These are phyloP conservation scores for Agrilus cyanescens DNA, from an alignment of 2,888 invertebrate genomes.

Conservation along the genomic window DNA sequence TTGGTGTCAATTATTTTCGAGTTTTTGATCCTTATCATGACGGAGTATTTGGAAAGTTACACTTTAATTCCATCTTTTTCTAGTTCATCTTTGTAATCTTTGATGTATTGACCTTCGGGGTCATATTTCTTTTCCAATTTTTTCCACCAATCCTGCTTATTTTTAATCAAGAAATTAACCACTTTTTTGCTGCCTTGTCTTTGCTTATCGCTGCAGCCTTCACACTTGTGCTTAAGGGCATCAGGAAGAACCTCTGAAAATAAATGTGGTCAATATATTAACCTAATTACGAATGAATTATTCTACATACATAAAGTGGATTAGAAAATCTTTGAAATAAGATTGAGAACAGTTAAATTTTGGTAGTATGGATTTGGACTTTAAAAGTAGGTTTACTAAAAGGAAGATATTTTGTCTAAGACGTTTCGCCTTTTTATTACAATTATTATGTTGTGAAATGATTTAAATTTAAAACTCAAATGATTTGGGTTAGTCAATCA, in stretches of 20 bases:
- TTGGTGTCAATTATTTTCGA: too few relatives aligned
- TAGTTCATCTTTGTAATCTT: slow-evolving; percentile 10
- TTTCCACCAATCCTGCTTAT: slow-evolving; percentile 50
- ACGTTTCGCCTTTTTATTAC: too few relatives aligned
- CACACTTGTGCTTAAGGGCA: too few relatives aligned
- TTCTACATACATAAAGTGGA: neutral
- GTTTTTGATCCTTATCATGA: too few relatives aligned
- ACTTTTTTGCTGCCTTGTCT: slow-evolving; percentile 48
- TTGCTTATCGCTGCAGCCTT: slow-evolving; percentile 42
- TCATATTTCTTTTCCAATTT: slow-evolving; percentile 53
- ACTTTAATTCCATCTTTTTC: slow-evolving; percentile 16
- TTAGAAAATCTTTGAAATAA: neutral
- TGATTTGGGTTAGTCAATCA: too few relatives aligned
- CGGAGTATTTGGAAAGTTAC: slow-evolving; percentile 1
- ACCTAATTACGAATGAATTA: neutral
- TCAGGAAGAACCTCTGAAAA: too few relatives aligned
- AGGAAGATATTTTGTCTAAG: too few relatives aligned
- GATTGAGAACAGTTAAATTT: neutral
- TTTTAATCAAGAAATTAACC: slow-evolving; percentile 48
- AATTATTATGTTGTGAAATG: too few relatives aligned
- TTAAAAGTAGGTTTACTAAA: too few relatives aligned
- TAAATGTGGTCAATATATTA: too few relatives aligned
- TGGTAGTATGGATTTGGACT: too few relatives aligned
- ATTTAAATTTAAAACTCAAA: too few relatives aligned
- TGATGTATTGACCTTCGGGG: slow-evolving; percentile 30